Evolutionary conservation across 1,140 invertebrate species (phyloP).

Genomic region (Acyrthosiphon pisum): DNA sequence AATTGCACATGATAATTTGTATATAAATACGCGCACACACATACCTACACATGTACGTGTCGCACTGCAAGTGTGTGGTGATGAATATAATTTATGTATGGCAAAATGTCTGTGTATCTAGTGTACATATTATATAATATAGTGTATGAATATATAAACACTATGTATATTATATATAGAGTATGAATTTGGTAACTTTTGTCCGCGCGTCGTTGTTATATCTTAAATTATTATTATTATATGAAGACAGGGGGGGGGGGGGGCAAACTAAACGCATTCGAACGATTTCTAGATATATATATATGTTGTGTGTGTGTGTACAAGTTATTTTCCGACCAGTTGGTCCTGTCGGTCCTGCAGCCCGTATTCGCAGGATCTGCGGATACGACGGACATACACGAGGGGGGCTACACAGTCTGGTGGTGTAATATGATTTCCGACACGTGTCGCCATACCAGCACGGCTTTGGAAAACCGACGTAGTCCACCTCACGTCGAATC

Average conservation of each 20-base stretch:
- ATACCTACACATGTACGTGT: not conserved
- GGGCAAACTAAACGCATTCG: not conserved
- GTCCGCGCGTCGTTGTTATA: not conserved
- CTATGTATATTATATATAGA: no score
- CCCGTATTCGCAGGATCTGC: not conserved
- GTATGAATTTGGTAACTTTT: not conserved
- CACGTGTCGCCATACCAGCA: not conserved
- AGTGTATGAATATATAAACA: no score
- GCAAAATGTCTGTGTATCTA: not conserved
- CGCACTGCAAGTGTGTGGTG: not conserved
- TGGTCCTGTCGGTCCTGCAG: not conserved
- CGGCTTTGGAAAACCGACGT: not conserved
- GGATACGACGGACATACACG: not conserved
- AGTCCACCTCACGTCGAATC: not conserved
- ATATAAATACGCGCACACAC: not conserved
- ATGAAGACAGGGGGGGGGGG: not conserved
- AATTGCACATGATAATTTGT: not conserved
- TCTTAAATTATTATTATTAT: not conserved
- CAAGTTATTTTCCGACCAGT: not conserved
- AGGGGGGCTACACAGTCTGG: not conserved
- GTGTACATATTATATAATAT: no score
- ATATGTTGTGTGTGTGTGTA: not conserved
- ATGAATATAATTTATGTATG: not conserved
- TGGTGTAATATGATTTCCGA: not conserved
- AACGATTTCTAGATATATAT: not conserved